Percentiles rank a stretch among this genome's conserved stretches.
phyloP scores from a whole-genome alignment of 2,113 vertebrate species.

The Myrmecophaga tridactyla region DNA sequence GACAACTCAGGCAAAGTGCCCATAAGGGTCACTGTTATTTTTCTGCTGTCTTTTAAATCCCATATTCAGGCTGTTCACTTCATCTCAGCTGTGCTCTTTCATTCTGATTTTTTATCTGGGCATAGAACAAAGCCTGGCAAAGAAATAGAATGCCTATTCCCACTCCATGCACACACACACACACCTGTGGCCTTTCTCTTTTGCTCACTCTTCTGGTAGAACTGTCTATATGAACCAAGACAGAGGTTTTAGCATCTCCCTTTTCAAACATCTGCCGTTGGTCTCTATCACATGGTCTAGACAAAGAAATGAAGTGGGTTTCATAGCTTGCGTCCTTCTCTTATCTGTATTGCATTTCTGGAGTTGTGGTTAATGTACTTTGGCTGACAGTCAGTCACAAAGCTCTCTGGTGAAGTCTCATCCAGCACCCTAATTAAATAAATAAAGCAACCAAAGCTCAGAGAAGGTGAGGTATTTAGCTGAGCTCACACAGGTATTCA shows the following conservation, averaged over 20 bases:
- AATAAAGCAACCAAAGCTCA: neutral
- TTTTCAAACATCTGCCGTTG: fast-evolving
- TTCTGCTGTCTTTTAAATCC: neutral
- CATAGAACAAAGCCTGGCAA: neutral
- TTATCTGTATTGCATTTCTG: fast-evolving
- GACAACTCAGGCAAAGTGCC: neutral
- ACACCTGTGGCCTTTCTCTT: too few relatives aligned
- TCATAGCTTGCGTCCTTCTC: neutral
- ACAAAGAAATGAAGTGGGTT: fast-evolving
- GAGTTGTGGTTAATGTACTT: neutral
- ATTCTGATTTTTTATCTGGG: neutral
- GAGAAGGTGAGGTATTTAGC: neutral
- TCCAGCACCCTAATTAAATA: neutral
- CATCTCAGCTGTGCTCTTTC: neutral
- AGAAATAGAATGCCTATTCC: too few relatives aligned
- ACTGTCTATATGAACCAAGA: too few relatives aligned
- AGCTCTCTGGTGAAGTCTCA: neutral
- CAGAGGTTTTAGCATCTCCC: fast-evolving
- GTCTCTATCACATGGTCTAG: neutral
- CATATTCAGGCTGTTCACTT: too few relatives aligned
- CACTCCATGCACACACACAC: too few relatives aligned
- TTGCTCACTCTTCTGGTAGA: neutral
- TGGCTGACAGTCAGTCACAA: neutral
- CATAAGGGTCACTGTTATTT: fast-evolving
- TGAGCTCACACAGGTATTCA: neutral